Base-by-base conservation (phyloP, 2,797 vertebrate species). In the Epinephelus malabaricus region DNA sequence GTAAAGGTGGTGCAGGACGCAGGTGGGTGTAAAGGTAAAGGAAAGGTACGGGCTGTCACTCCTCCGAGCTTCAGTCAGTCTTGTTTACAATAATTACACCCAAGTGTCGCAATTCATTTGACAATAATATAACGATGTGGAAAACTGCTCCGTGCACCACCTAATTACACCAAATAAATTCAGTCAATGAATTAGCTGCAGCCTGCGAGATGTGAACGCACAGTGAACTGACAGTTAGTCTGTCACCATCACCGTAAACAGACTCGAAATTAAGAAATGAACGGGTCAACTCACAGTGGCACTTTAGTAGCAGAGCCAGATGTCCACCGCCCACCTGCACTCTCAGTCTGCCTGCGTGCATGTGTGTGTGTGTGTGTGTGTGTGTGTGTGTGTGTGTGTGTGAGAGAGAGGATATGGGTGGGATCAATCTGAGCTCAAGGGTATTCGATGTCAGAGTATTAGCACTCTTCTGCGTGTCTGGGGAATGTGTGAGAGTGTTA, bases 361-460 rank as follows among this genome's bases (percentile, higher is more conserved):
- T 34, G 34, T 34, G 34, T 34, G 49, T 65, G 14, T 50, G 54
- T 53, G 69, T 53, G 61, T 51, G 59, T 56, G 66, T 73, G 51
- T 40, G 61, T 34, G 34, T 34, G 49, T 65, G 14, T 50, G 54
- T 53, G 69, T 53, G 61, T 51, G 59, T 56, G 66, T 73, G 51
- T 40, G 61, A 34, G 59, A 51, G 66, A 69, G 51, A n/a, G 45
- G 61, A 54, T 68, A 59, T 30, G 15, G 30, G 67, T 70, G 70
- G 75, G 71, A 87, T 88, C 85, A 80, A 70, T 80, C 6, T 23
- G 54, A 83, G 75, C 86, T 86, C 64, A 58, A 84, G 80, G 77
- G 88, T 88, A 70, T 93, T 87, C 0, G 40, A 71, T 92, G 89
- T 91, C 92, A 76, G 70, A 82, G 65, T 49, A 68, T 87, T 80